Conservation (phyloP, 2,113 vertebrate genomes). For the Macaca mulatta region DNA sequence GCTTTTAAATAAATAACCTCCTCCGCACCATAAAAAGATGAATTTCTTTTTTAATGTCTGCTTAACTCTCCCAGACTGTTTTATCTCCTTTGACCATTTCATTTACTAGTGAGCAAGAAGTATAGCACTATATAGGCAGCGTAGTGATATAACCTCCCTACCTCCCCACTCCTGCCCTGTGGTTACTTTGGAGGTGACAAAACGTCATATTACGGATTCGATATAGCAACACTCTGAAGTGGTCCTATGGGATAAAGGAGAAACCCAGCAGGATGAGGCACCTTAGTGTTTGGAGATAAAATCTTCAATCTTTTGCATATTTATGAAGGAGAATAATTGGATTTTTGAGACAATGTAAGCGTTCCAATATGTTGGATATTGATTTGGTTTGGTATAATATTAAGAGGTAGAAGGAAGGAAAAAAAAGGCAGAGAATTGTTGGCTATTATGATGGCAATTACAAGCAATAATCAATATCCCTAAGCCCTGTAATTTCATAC, state of each 20-base stretch:
- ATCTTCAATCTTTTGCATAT: slow-evolving; percentile 51
- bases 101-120: slow-evolving; percentile 27
- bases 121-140: neutral
- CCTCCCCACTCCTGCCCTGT: neutral
- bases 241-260: neutral
- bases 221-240: neutral
- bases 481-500: slow-evolving; percentile 76
- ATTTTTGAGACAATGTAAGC: slow-evolving; percentile 68
- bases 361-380: slow-evolving; percentile 72
- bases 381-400: slow-evolving; percentile 74
- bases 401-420: slow-evolving; percentile 57
- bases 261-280: neutral
- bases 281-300: slow-evolving; percentile 49
- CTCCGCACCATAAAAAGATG: neutral
- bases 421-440: slow-evolving; percentile 69
- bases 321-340: slow-evolving; percentile 69
- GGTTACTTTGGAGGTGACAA: slow-evolving; percentile 28
- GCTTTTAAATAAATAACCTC: slow-evolving; percentile 49
- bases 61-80: neutral
- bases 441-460: slow-evolving; percentile 77
- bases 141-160: neutral
- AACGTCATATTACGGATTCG: slow-evolving; percentile 21
- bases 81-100: neutral
- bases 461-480: slow-evolving; percentile 79
- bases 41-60: slow-evolving; percentile 31